Evolutionary conservation across 2,888 invertebrate species (phyloP).

Genomic region (Orthosia gracilis): DNA sequence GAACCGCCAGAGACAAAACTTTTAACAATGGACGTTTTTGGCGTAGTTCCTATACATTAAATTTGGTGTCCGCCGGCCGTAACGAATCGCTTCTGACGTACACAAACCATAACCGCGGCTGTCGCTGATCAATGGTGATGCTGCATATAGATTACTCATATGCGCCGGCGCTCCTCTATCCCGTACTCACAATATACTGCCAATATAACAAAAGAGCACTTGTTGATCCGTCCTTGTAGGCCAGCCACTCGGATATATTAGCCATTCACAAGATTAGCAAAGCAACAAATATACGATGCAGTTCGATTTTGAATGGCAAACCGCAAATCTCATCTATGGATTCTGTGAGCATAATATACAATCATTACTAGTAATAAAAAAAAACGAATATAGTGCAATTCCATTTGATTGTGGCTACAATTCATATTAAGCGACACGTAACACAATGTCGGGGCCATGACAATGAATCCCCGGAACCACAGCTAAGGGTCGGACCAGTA

Average conservation of each 20-base stretch:
- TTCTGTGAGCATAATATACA: conserved; percentile 3
- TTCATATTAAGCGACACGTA: conserved; percentile 28
- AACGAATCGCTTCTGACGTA: conserved; percentile 75
- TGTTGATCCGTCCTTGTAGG: conserved; percentile 64
- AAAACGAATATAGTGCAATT: conserved; percentile 16
- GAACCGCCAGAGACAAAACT: conserved; percentile 72
- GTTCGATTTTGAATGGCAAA: conserved; percentile 36
- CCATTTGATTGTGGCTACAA: conserved; percentile 17
- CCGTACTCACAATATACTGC: conserved; percentile 66
- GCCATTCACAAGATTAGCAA: conserved; percentile 52
- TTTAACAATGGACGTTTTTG: conserved; percentile 79
- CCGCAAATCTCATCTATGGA: conserved; percentile 16
- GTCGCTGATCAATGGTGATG: conserved; percentile 67
- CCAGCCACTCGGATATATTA: conserved; percentile 53
- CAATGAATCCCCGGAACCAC: conserved; percentile 73
- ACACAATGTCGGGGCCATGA: conserved; percentile 57
- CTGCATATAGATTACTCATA: conserved; percentile 71
- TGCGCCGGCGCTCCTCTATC: conserved; percentile 72
- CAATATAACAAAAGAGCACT: conserved; percentile 66
- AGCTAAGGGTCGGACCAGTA: conserved; percentile 69
- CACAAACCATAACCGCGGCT: conserved; percentile 60
- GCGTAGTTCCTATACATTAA: conserved; percentile 84
- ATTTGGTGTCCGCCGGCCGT: conserved; percentile 75
- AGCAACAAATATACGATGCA: conserved; percentile 42
- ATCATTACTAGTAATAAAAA: conserved; percentile 22